Percentiles rank a stretch among this genome's conserved stretches.
These are phyloP conservation scores for Marmota flaviventris DNA, from an alignment of 2,113 vertebrate species.

Conservation along the genomic window DNA sequence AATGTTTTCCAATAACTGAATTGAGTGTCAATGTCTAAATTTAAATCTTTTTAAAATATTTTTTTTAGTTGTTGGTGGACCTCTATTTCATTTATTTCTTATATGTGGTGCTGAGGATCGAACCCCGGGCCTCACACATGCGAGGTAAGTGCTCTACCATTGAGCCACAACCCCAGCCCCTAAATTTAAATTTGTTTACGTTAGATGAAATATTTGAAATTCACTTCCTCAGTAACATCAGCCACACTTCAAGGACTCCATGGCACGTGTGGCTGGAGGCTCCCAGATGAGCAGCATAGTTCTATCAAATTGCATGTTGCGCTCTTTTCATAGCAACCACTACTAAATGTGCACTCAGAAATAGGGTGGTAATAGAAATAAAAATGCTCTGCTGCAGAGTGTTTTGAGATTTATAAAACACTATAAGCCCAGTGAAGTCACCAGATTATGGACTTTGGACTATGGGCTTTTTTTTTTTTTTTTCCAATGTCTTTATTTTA, in stretches of 20 bases:
- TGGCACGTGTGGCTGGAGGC: background rate
- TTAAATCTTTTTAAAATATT: too few relatives aligned
- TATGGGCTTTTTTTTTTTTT: too few relatives aligned
- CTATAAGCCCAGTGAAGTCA: background rate
- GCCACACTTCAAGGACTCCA: background rate
- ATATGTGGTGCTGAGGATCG: too few relatives aligned
- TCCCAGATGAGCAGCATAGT: background rate
- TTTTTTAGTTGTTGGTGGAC: too few relatives aligned
- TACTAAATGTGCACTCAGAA: background rate
- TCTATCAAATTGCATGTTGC: background rate
- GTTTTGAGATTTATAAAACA: conserved; percentile 12
- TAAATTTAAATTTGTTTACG: background rate
- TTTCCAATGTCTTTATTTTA: too few relatives aligned
- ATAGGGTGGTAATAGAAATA: background rate
- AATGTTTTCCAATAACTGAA: background rate
- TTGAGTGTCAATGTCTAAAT: background rate
- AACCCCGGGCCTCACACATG: too few relatives aligned
- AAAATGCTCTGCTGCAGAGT: background rate
- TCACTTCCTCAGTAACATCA: background rate
- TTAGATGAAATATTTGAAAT: background rate
- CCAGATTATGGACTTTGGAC: too few relatives aligned
- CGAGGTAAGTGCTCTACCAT: too few relatives aligned
- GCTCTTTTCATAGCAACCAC: background rate
- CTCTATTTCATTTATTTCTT: too few relatives aligned
- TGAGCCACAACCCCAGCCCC: too few relatives aligned